A percentile compares a stretch with the other conserved stretches of the same genome.
phyloP scores from a whole-genome alignment of 2,888 invertebrate genomes.

The Drosophila picticornis region DNA sequence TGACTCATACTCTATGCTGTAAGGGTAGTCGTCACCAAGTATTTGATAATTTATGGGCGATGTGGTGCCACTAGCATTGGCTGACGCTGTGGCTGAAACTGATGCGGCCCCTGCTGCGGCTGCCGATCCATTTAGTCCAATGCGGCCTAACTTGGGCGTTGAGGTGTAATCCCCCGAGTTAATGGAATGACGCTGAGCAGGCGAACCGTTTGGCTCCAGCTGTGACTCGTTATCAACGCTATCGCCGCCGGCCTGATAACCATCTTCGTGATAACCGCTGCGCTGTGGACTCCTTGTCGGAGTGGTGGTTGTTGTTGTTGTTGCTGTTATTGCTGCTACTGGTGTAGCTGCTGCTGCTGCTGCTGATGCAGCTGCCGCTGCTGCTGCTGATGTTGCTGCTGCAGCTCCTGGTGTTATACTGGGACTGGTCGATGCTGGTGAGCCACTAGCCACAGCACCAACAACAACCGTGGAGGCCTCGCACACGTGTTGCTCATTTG shows the following conservation, averaged over 20 bases:
- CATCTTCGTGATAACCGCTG: constrained; percentile 74
- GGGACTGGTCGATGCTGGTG: constrained; percentile 39
- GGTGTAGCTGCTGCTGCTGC: constrained; percentile 7
- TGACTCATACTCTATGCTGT: constrained; percentile 66
- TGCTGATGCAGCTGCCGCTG: constrained; percentile 18
- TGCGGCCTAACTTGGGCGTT: constrained; percentile 75
- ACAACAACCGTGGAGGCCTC: constrained; percentile 56
- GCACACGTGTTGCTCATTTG: constrained; percentile 75
- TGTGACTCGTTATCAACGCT: constrained; percentile 58
- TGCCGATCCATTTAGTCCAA: constrained; percentile 31
- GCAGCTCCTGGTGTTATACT: constrained; percentile 27
- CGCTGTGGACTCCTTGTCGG: constrained; percentile 76
- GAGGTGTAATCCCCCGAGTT: constrained; percentile 80
- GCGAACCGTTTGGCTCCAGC: constrained; percentile 52
- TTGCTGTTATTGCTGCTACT: constrained; percentile 22
- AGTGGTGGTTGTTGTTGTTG: constrained; percentile 35
- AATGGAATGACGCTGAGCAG: constrained; percentile 75
- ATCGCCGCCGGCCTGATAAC: constrained; percentile 62
- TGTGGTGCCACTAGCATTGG: constrained; percentile 61
- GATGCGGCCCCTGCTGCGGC: constrained; percentile 9
- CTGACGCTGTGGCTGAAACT: constrained; percentile 29
- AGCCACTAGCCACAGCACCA: constrained; percentile 45
- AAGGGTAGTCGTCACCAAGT: constrained; percentile 69
- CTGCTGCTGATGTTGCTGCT: constrained; percentile 18
- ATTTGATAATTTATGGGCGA: constrained; percentile 76